Evolutionary conservation across 2,797 vertebrate genomes (phyloP), one percentile per base, ranked within the genome.

Genomic region (Myotis daubentonii): DNA sequence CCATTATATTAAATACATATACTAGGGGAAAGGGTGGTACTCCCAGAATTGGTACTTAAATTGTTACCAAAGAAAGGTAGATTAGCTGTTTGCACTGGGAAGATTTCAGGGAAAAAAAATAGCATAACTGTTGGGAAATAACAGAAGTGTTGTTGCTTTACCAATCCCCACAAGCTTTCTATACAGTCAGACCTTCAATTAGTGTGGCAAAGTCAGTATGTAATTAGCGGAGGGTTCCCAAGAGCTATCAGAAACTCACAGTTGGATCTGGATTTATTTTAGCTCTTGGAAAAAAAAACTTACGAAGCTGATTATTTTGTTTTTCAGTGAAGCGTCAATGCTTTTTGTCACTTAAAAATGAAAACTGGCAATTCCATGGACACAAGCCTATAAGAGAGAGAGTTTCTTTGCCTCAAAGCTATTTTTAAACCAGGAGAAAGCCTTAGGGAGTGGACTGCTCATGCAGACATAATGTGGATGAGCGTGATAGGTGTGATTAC

Each of bases 361-460:
- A 95, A 97, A 97, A 96, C 51, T 68, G 88, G 93, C 91, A 93
- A 94, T 95, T 96, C 78, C 28, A 17, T 94, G 82, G 78, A 88
- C 47, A 47, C 30, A n/a, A 76, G 93, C 72, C 78, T 95, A 53
- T 68, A 92, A 86, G 38, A 55, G 83, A 95, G 92, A 93, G 71
- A 62, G 41, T 90, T 91, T 90, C 53, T 95, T 92, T 95, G 76
- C 81, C 41, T 93, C 25, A 51, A 0, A 92, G 93, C 93, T 97
- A 96, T 97, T 97, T 97, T 96, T 94, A 94, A 92, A 83, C 17
- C 8, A 57, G 85, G 70, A 92, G 68, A 49, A 53, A n/a, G 62
- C 84, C 95, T 92, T 83, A 72, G 81, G 89, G 94, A 94, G 68
- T 90, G 49, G 78, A 88, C 90, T 91, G 76, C 87, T 96, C 28